Percentiles rank a stretch among this genome's conserved stretches.
These are phyloP conservation scores for Zaprionus inermis DNA, from an alignment of 1,140 invertebrate species.

Conservation along the genomic window DNA sequence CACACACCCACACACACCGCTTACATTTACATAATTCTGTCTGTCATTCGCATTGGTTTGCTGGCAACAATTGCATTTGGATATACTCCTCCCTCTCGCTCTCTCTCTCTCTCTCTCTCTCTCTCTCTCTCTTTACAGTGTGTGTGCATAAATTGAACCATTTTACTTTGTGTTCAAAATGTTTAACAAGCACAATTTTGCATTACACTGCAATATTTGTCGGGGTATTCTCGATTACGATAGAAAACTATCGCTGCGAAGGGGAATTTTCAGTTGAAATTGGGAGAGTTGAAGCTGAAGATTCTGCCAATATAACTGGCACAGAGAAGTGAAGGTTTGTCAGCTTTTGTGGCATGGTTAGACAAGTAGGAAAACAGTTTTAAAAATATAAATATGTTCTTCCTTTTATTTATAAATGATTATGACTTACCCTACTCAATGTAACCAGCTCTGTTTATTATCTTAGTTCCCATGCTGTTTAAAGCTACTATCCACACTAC, in stretches of 20 bases:
- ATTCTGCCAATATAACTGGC: neutral
- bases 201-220: slow-evolving; percentile 29
- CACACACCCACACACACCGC: slow-evolving; percentile 17
- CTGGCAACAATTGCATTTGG: slow-evolving; percentile 57
- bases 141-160: slow-evolving; percentile 60
- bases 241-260: neutral
- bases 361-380: no score
- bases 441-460: no score
- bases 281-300: neutral
- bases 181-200: slow-evolving; percentile 66
- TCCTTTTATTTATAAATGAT: no score
- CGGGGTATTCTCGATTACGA: slow-evolving; percentile 21
- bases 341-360: neutral
- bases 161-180: slow-evolving; percentile 78
- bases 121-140: neutral
- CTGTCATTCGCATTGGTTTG: slow-evolving; percentile 64
- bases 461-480: no score
- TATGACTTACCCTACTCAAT: no score
- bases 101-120: no score
- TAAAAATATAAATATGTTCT: no score
- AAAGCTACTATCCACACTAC: no score
- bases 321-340: neutral
- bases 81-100: neutral
- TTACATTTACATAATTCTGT: slow-evolving; percentile 62
- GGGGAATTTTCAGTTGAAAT: neutral